A percentile compares a stretch with the other conserved stretches of the same genome.
Conservation (phyloP, 2,888 invertebrate species). For the Spodoptera exigua region DNA sequence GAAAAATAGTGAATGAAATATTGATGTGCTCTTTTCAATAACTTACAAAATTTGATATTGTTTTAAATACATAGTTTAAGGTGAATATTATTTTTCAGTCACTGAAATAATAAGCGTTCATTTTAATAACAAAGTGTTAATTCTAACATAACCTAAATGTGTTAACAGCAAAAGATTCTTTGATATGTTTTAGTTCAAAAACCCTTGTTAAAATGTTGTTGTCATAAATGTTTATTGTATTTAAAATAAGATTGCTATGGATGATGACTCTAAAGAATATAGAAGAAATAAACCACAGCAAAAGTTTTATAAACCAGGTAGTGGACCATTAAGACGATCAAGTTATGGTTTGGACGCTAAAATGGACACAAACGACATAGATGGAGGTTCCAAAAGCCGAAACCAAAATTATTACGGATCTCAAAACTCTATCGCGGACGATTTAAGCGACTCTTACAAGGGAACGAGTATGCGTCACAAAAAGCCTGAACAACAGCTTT, state of each 20-base stretch:
- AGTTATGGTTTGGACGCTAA: conserved; percentile 89
- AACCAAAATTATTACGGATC: conserved; percentile 79
- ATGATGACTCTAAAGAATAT: conserved; percentile 88
- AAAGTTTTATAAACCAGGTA: conserved; percentile 93
- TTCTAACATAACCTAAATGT: conserved; percentile 76
- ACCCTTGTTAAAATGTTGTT: conserved; percentile 62
- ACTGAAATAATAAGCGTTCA: conserved; percentile 40
- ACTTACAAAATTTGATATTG: conserved; percentile 47
- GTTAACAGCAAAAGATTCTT: conserved; percentile 61
- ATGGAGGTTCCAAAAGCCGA: conserved; percentile 72
- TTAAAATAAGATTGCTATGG: conserved; percentile 82
- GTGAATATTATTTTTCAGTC: conserved; percentile 51
- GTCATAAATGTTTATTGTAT: conserved; percentile 66
- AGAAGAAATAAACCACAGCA: conserved; percentile 92
- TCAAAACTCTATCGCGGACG: conserved; percentile 79
- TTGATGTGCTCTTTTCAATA: conserved; percentile 47
- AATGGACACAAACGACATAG: conserved; percentile 83
- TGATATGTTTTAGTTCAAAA: conserved; percentile 42
- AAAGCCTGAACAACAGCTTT: conserved; percentile 85
- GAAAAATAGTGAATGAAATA: conserved; percentile 46
- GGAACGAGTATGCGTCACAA: conserved; percentile 74
- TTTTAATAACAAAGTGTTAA: conserved; percentile 61
- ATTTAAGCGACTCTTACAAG: conserved; percentile 68
- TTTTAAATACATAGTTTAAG: conserved; percentile 30
- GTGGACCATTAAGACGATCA: conserved; percentile 92